Conservation (phyloP, 1,140 invertebrate genomes). For the Agrypnia vestita region DNA sequence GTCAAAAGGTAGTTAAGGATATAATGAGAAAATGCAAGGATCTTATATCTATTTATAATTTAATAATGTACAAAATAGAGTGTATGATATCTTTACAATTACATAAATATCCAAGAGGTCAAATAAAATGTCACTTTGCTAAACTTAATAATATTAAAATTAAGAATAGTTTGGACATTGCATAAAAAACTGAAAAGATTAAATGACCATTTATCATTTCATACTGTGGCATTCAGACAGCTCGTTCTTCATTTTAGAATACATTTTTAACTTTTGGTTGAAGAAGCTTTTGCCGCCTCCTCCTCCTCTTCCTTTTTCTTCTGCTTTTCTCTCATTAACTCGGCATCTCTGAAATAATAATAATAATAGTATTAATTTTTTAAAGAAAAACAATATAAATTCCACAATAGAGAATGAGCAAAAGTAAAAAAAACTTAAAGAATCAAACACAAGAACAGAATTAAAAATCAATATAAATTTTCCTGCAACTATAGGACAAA, state of each 20-base stretch:
- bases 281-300: constrained; percentile 68
- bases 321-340: constrained; percentile 87
- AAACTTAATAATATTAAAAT: constrained; percentile 31
- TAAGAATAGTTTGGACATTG: constrained; percentile 32
- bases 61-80: constrained; percentile 59
- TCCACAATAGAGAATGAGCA: too few relatives aligned
- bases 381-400: too few relatives aligned
- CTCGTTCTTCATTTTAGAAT: not conserved
- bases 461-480: too few relatives aligned
- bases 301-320: constrained; percentile 76
- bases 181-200: constrained; percentile 41
- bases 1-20: not conserved
- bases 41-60: constrained; percentile 60
- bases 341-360: constrained; percentile 81
- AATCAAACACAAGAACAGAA: too few relatives aligned
- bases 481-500: too few relatives aligned
- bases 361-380: constrained; percentile 18
- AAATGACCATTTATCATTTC: constrained; percentile 42
- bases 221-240: constrained; percentile 26
- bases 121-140: constrained; percentile 36
- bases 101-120: constrained; percentile 45
- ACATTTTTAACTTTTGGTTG: constrained; percentile 66
- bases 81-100: constrained; percentile 53
- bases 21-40: constrained; percentile 15
- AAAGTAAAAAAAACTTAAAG: too few relatives aligned